These are phyloP conservation scores for Lutjanus erythropterus DNA, from an alignment of 2,113 vertebrate species.

Conservation along the genomic window DNA sequence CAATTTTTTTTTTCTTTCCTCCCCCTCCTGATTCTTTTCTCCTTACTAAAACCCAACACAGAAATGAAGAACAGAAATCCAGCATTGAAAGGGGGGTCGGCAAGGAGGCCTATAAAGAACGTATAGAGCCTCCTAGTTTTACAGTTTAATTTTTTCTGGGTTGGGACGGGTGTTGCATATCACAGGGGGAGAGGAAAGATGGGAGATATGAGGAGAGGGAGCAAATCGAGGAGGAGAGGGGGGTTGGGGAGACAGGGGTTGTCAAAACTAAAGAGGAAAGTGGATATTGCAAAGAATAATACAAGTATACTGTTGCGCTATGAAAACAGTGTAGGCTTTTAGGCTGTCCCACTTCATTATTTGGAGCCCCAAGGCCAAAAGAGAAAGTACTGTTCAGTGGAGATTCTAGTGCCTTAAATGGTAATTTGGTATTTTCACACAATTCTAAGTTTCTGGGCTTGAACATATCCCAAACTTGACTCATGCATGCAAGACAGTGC, in stretches of 20 bases:
- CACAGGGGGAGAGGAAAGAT: conserved; percentile 35
- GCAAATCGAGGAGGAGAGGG: conserved; percentile 27
- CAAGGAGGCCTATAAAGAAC: conserved; percentile 47
- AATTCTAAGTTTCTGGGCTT: conserved; percentile 26
- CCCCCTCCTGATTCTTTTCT: conserved; percentile 55
- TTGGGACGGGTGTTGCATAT: conserved; percentile 41
- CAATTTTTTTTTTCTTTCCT: conserved; percentile 37
- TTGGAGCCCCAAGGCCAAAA: conserved; percentile 44
- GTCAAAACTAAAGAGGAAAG: conserved; percentile 71
- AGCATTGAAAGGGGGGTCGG: conserved; percentile 17
- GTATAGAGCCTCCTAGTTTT: conserved; percentile 58
- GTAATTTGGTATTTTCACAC: conserved; percentile 47
- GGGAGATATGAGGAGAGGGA: conserved; percentile 39
- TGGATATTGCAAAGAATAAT: conserved; percentile 74
- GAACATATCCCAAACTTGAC: conserved; percentile 41
- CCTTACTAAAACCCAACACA: conserved; percentile 62
- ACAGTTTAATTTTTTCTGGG: conserved; percentile 42
- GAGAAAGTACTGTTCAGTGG: conserved; percentile 27
- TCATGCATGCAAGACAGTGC: background rate
- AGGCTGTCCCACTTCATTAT: conserved; percentile 53
- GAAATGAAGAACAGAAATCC: conserved; percentile 64
- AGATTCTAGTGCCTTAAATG: conserved; percentile 44
- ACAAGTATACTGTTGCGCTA: conserved; percentile 67
- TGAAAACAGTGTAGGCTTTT: conserved; percentile 55
- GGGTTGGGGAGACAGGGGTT: conserved; percentile 40